A percentile compares a stretch with the other conserved stretches of the same genome.
Evolutionary conservation across 2,888 invertebrate species (phyloP).

Genomic region (Tineola bisselliella): DNA sequence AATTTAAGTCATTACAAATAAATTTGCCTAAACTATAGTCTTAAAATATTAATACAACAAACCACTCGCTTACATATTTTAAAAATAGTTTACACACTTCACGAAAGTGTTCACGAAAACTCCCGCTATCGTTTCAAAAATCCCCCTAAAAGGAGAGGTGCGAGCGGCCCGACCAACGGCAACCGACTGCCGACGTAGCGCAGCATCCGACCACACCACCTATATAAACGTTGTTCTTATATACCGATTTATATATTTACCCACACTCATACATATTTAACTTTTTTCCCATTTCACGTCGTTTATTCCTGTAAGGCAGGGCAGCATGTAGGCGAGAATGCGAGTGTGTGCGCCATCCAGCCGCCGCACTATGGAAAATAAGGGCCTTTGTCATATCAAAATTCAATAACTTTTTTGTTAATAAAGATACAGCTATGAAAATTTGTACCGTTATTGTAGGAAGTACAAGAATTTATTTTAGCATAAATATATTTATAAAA

Average conservation of each 20-base stretch:
- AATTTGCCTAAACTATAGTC: neutral
- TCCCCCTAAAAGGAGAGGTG: slow-evolving; percentile 18
- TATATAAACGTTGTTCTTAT: slow-evolving; percentile 55
- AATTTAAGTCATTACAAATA: neutral
- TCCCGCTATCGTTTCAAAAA: neutral
- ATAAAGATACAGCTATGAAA: too few relatives aligned
- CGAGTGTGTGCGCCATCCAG: slow-evolving; percentile 38
- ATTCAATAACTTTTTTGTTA: too few relatives aligned
- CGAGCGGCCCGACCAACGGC: slow-evolving; percentile 24
- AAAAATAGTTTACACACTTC: neutral
- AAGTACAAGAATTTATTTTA: too few relatives aligned
- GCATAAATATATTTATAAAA: too few relatives aligned
- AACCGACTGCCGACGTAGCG: neutral
- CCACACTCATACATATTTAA: slow-evolving; percentile 68
- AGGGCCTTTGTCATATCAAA: too few relatives aligned
- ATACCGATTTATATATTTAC: slow-evolving; percentile 68
- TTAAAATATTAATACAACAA: neutral
- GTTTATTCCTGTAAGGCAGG: slow-evolving; percentile 59
- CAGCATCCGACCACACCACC: slow-evolving; percentile 17
- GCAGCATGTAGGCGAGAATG: slow-evolving; percentile 28
- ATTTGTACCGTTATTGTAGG: too few relatives aligned
- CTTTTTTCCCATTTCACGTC: slow-evolving; percentile 67
- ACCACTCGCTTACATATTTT: neutral
- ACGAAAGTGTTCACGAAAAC: slow-evolving; percentile 4
- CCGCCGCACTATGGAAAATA: too few relatives aligned